phyloP scores from a whole-genome alignment of 1,140 invertebrate species.

The Streblospio benedicti region DNA sequence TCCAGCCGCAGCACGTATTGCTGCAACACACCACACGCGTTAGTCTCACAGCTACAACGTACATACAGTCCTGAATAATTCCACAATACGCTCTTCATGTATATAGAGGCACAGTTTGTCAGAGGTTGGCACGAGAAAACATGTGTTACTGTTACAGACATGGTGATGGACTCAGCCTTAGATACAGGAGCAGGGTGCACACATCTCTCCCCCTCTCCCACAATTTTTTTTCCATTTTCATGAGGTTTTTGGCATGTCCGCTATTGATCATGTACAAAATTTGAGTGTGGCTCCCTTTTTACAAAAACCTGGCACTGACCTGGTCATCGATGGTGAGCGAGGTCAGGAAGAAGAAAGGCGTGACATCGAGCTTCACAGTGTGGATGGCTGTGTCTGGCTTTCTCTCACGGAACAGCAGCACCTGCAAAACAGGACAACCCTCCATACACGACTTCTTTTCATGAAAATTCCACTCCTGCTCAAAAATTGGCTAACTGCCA shows the following conservation, averaged over 20 bases:
- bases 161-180: not conserved
- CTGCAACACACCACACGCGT: conserved; percentile 16
- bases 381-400: conserved; percentile 62
- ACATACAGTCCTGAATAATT: conserved; percentile 1
- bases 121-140: too few relatives aligned
- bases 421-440: conserved; percentile 26
- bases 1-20: conserved; percentile 66
- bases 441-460: too few relatives aligned
- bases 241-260: not conserved
- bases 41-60: not conserved
- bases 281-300: not conserved
- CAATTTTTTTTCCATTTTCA: not conserved
- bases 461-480: too few relatives aligned
- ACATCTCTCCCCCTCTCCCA: not conserved
- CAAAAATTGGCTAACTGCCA: not conserved
- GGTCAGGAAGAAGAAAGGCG: conserved; percentile 54
- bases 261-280: not conserved
- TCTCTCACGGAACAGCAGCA: conserved; percentile 53
- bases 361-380: conserved; percentile 54
- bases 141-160: not conserved
- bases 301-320: conserved; percentile 21
- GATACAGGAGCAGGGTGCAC: not conserved
- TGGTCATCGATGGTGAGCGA: conserved; percentile 61
- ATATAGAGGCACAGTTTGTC: conserved; percentile 1
- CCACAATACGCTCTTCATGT: not conserved